These are phyloP conservation scores for Lucifuga dentata DNA, from an alignment of 2,113 vertebrate genomes.

Conservation along the genomic window DNA sequence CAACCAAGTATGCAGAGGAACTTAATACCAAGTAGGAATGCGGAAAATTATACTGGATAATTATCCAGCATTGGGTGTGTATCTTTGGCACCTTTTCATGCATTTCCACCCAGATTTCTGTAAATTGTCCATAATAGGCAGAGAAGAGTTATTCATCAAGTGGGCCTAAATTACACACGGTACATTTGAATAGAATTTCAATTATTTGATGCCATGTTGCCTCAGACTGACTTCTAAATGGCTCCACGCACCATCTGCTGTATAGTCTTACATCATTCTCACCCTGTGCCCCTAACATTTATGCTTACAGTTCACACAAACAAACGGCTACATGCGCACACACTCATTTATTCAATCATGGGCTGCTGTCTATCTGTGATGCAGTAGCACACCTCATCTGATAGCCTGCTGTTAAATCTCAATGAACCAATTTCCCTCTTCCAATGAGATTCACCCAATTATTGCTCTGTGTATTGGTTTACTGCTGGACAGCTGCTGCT, in stretches of 20 bases:
- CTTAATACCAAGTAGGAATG: constrained; percentile 60
- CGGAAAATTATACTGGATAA: constrained; percentile 65
- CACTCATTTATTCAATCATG: background rate
- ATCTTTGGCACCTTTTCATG: constrained; percentile 40
- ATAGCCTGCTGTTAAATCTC: constrained; percentile 62
- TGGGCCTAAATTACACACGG: constrained; percentile 26
- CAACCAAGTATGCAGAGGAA: constrained; percentile 14
- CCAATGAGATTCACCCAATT: constrained; percentile 66
- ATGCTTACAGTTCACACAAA: constrained; percentile 17
- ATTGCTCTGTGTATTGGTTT: constrained; percentile 63
- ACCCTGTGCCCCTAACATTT: constrained; percentile 43
- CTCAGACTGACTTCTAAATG: constrained; percentile 42
- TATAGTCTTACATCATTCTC: constrained; percentile 12
- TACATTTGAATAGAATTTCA: constrained; percentile 64
- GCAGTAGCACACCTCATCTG: constrained; percentile 38
- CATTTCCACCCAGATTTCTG: constrained; percentile 33
- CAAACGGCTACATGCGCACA: background rate
- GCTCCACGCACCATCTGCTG: constrained; percentile 57
- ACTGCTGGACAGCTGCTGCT: constrained; percentile 67
- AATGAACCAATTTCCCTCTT: constrained; percentile 61
- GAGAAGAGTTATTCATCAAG: constrained; percentile 43
- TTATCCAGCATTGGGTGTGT: constrained; percentile 47
- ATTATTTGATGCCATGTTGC: constrained; percentile 58
- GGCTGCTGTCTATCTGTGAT: constrained; percentile 27
- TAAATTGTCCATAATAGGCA: constrained; percentile 55